Evolutionary conservation across 2,888 invertebrate genomes (phyloP).

Genomic region (Thereva unica): DNA sequence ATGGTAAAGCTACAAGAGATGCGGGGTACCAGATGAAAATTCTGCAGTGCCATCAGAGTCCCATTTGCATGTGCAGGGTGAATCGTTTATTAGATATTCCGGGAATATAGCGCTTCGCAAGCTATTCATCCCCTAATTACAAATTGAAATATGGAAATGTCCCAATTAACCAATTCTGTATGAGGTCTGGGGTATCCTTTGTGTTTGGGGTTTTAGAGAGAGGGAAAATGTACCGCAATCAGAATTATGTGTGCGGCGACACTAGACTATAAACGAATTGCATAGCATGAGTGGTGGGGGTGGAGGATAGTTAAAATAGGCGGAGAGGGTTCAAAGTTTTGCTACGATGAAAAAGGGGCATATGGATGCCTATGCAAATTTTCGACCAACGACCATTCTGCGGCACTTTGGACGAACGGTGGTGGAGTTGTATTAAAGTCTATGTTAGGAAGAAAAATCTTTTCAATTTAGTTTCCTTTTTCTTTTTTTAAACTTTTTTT

Average conservation of each 20-base stretch:
- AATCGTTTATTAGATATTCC: conserved; percentile 40
- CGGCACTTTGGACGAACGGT: no score
- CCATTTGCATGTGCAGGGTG: conserved; percentile 32
- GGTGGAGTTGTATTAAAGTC: no score
- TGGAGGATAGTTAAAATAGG: not conserved
- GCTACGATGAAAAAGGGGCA: no score
- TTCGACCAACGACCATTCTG: no score
- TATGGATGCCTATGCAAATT: no score
- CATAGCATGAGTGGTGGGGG: not conserved
- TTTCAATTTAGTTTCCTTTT: no score
- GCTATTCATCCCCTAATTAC: conserved; percentile 48
- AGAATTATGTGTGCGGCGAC: conserved; percentile 20
- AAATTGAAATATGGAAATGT: conserved; percentile 49
- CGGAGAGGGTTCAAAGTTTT: no score
- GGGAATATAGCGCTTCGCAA: conserved; percentile 40
- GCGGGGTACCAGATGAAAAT: conserved; percentile 17
- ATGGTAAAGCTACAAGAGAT: not conserved
- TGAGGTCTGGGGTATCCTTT: conserved; percentile 33
- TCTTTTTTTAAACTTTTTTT: no score
- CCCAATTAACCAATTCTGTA: conserved; percentile 47
- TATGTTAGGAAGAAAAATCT: no score
- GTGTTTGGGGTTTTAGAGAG: not conserved
- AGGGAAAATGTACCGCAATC: conserved; percentile 17
- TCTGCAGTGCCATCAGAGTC: conserved; percentile 31
- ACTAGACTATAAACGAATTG: conserved; percentile 3